These are phyloP conservation scores for Rhipidura dahli DNA, from an alignment of 2,113 vertebrate genomes.

Conservation along the genomic window DNA sequence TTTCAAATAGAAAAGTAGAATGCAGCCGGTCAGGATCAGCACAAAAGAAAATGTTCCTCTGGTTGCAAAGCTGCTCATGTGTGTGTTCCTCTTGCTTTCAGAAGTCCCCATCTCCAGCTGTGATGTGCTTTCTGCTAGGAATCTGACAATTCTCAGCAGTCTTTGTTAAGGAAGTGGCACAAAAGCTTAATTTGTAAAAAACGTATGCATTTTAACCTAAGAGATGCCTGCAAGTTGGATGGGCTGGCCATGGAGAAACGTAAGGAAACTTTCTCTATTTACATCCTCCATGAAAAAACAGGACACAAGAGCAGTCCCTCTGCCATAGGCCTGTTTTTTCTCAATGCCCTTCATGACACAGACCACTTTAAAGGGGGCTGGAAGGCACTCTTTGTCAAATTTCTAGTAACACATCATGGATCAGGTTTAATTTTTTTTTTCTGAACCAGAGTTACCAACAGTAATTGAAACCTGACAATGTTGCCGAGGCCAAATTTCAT, in stretches of 20 bases:
- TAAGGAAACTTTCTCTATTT: constrained; percentile 37
- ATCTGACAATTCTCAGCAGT: background rate
- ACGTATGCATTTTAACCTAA: background rate
- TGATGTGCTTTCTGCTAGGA: background rate
- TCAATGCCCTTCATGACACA: constrained; percentile 7
- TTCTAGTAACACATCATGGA: constrained; percentile 58
- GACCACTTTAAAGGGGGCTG: constrained; percentile 35
- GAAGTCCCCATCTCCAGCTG: constrained; percentile 26
- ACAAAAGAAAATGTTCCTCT: background rate
- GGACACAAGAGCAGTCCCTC: background rate
- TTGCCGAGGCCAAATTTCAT: constrained; percentile 33
- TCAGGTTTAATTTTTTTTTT: constrained; percentile 8
- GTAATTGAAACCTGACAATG: constrained; percentile 65
- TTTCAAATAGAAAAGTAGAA: background rate
- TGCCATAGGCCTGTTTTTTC: background rate
- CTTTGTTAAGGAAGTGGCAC: background rate
- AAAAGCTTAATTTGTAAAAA: background rate
- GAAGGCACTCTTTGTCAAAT: constrained; percentile 49
- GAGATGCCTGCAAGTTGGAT: background rate
- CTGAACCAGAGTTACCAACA: constrained; percentile 26
- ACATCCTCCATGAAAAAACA: background rate
- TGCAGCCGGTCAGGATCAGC: background rate
- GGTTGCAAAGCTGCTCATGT: background rate
- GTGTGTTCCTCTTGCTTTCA: background rate
- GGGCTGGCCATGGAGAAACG: background rate